These are phyloP conservation scores for Aurelia aurita complex sp. Pacific DNA, from an alignment of 30 jellyfish, hydroid and myxozoan genomes.

Conservation along the genomic window DNA sequence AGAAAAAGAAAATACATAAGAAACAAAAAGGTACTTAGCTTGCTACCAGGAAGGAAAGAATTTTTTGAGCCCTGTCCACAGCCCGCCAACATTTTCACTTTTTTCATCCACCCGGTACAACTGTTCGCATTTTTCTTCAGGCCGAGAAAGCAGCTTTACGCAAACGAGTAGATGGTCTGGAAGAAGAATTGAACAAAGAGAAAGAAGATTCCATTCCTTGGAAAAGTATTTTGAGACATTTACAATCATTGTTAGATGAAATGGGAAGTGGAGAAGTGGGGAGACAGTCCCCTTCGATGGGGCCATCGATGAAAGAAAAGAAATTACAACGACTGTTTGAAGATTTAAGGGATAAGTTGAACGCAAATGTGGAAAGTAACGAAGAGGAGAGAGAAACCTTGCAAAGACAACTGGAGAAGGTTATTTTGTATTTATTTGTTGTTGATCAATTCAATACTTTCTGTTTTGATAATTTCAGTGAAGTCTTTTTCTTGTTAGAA, in stretches of 20 bases:
- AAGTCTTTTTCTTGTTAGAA: too few species aligned
- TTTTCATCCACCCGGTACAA: not conserved
- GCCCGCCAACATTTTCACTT: too few species aligned
- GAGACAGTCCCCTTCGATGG: conserved; percentile 17
- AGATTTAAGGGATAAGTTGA: conserved; percentile 34
- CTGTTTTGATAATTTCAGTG: too few species aligned
- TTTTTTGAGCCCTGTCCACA: too few species aligned
- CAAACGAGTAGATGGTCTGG: conserved; percentile 14
- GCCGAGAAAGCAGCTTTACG: conserved; percentile 36
- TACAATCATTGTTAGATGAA: conserved; percentile 22
- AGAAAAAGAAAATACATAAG: too few species aligned
- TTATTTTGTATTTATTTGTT: not conserved
- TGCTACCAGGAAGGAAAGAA: too few species aligned
- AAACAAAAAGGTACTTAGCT: too few species aligned
- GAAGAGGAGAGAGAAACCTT: conserved; percentile 43
- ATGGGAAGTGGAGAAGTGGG: conserved; percentile 26
- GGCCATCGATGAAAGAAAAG: conserved; percentile 23
- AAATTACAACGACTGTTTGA: conserved; percentile 35
- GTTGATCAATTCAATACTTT: not conserved
- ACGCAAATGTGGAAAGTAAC: conserved; percentile 3
- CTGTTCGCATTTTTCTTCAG: not conserved
- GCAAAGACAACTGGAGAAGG: conserved; percentile 25
- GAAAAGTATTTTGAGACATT: conserved; percentile 16
- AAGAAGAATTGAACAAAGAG: conserved; percentile 38
- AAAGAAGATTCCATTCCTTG: conserved; percentile 52